Evolutionary conservation across 2,113 vertebrate species (phyloP), one percentile per base, ranked within the genome.

Genomic region (Leuciscus idus): DNA sequence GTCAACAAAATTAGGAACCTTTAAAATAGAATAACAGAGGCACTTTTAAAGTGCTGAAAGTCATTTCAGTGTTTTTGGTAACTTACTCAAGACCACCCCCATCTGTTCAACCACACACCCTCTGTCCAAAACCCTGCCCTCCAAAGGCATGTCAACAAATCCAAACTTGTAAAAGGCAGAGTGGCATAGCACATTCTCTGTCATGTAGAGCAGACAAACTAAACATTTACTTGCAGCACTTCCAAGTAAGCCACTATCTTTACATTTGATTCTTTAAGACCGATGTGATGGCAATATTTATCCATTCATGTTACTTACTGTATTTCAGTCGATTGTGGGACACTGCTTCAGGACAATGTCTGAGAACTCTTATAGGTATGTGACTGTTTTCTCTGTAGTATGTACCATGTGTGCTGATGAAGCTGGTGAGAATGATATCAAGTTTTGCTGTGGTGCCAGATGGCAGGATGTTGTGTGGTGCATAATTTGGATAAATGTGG

Each of bases 281-380:
- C 9, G 8, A 26, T 26, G 11, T 74, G 43, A 74, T 74, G 23
- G 1, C 12, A 74, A 26, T 74, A 74, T 78, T 84, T 83, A 11
- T 15, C 70, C 17, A 74, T 75, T n/a, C 88, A 72, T n/a, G 21
- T 39, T n/a, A 12, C 43, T 36, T 4, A n/a, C 36, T 72, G 4
- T 72, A 72, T 76, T 85, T 17, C 90, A 99, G 98, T 88, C 98
- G 98, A 85, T 98, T 99, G 93, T 99, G 98, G 98, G 98, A 99
- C 92, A 99, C 98, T 0, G 98, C 98, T 0, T 99, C 98, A 0
- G 98, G 98, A 6, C 98, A 99, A 95, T 99, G 98, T 93, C 94
- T 99, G 92, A 99, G 99, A 96, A 99, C 98, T 0, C 95, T 99
- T 86, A 99, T 99, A 15, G 98, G 98, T 99, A 91, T 97, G 96